Base-by-base conservation (phyloP, 1,140 invertebrate genomes). In the Drosophila pectinifera region DNA sequence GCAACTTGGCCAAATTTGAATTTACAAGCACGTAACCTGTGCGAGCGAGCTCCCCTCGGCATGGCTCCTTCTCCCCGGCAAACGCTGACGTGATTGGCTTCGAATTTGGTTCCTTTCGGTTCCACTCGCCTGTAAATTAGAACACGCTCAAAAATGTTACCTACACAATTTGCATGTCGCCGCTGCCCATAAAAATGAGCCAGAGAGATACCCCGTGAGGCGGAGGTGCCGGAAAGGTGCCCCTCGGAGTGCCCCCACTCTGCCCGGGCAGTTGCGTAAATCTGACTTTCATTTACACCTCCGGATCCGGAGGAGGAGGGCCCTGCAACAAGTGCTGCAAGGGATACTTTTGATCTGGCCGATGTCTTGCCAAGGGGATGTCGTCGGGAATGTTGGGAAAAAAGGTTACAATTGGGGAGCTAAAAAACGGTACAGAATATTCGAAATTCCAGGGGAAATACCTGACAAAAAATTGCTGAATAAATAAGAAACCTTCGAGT, bases 11-110 rank as follows among this genome's bases (percentile, higher is more conserved):
- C 74, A 54, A 75, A 90, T 90, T 90, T 90, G 88, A 90, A 90
- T 90, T 90, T 90, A 90, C 86, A 90, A 90, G 89, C 86, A 88
- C 85, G 81, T 88, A 79, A 86, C 70, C 45, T 73, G 79, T 73
- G 58, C 59, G 61, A 72, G 31, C 72, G 28, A 31, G 28, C 61
- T 53, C 54, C 46, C 42, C 26, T n/a, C 22, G 6, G 14, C 16
- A 24, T 24, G n/a, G 34, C 62, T 43, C 55, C 36, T 22, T 49
- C 31, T 49, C 39, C 20, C 48, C 51, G 34, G 22, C 49, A 42
- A 64, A 43, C 54, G 59, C 38, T 70, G 46, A 62, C 78, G 82
- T 86, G 81, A 85, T 85, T 82, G 81, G 81, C 49, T 85, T 82
- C 67, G 73, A 88, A 75, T 65, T 86, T 56, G 72, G 63, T 64